A percentile compares a stretch with the other conserved stretches of the same genome.
Conservation (phyloP, 2,888 invertebrate species). For the Stegophylla sp. region DNA sequence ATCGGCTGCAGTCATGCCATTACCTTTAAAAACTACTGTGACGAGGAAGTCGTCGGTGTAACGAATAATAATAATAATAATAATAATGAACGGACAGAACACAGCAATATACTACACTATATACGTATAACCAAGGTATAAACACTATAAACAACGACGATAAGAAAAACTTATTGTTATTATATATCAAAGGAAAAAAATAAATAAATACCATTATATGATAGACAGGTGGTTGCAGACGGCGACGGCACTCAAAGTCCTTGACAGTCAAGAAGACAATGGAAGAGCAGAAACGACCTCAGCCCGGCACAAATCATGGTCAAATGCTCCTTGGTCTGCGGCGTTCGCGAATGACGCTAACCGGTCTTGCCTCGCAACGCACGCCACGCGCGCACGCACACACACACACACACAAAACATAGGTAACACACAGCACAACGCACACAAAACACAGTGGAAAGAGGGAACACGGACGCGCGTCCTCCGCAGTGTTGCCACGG, state of each 20-base stretch:
- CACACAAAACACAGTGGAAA: conserved; percentile 10
- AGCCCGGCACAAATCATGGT: conserved; percentile 55
- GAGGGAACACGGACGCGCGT: neutral
- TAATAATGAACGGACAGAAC: too few relatives aligned
- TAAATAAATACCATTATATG: conserved; percentile 7
- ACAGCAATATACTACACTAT: too few relatives aligned
- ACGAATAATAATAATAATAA: too few relatives aligned
- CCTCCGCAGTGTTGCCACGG: conserved; percentile 40
- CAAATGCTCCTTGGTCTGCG: conserved; percentile 48
- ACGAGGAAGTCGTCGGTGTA: too few relatives aligned
- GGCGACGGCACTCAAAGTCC: neutral
- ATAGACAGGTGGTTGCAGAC: conserved; percentile 37
- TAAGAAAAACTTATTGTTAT: neutral
- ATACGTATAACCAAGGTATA: too few relatives aligned
- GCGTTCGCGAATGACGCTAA: conserved; percentile 57
- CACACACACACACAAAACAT: conserved; percentile 10
- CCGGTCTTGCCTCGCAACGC: conserved; percentile 49
- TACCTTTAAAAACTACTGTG: too few relatives aligned
- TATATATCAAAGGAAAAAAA: neutral
- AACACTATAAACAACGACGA: neutral
- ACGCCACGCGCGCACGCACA: neutral
- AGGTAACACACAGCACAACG: conserved; percentile 3
- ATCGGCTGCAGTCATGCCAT: too few relatives aligned
- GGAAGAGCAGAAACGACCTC: conserved; percentile 43
- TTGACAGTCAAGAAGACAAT: conserved; percentile 37